A percentile compares a stretch with the other conserved stretches of the same genome.
Conservation (phyloP, 23 tunicate species). For the Styela clava region DNA sequence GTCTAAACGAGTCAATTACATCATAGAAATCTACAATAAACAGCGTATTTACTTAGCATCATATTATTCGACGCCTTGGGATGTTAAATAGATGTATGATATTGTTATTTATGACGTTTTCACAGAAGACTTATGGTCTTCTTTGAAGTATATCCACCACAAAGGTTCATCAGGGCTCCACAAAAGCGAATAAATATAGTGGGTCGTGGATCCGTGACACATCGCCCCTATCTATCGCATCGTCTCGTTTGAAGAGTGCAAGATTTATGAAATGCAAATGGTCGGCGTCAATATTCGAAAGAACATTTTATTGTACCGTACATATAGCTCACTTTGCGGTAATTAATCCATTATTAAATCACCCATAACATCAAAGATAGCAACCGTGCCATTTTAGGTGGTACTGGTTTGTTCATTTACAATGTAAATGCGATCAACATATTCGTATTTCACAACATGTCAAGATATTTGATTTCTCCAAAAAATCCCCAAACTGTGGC, state of each 20-base stretch:
- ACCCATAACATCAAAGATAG: background rate
- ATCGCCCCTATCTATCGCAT: background rate
- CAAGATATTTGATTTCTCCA: no score
- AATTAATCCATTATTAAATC: background rate
- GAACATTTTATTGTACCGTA: background rate
- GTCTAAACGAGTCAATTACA: background rate
- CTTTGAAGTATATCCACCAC: background rate
- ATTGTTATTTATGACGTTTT: background rate
- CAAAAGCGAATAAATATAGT: background rate
- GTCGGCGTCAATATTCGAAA: background rate
- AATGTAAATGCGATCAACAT: no score
- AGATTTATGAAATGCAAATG: background rate
- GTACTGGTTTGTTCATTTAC: no score
- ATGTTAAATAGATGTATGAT: background rate
- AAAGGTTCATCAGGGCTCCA: background rate
- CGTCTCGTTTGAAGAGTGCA: background rate
- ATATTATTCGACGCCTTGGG: background rate
- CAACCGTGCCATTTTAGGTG: background rate
- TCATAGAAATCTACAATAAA: background rate
- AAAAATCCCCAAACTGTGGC: no score
- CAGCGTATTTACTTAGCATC: background rate
- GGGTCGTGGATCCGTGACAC: background rate
- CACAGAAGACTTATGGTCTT: background rate
- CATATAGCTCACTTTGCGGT: background rate
- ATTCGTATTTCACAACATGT: no score